phyloP scores from a whole-genome alignment of 1,140 invertebrate species.

The Marisa cornuarietis region DNA sequence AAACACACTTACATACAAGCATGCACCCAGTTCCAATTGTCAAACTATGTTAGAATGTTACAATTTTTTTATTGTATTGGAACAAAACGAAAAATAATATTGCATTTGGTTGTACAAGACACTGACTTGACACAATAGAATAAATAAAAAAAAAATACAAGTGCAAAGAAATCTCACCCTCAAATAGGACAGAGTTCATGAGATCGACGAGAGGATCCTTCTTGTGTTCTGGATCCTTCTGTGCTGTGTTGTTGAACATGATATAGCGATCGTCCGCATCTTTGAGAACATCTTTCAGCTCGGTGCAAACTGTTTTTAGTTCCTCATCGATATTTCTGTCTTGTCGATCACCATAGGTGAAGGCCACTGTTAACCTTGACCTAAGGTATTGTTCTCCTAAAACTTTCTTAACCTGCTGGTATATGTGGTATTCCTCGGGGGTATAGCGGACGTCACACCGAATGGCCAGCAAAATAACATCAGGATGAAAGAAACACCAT shows the following conservation, averaged over 20 bases:
- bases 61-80: too few relatives aligned
- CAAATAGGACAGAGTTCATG: fast-evolving
- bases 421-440: not conserved
- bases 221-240: too few relatives aligned
- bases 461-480: not conserved
- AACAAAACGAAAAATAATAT: too few relatives aligned
- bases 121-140: too few relatives aligned
- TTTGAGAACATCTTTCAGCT: not conserved
- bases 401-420: not conserved
- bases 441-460: not conserved
- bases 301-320: not conserved
- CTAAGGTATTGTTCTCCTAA: not conserved
- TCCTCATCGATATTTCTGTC: not conserved
- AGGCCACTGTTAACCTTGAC: not conserved
- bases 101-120: too few relatives aligned
- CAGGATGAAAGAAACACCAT: not conserved
- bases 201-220: too few relatives aligned
- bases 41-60: too few relatives aligned
- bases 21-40: too few relatives aligned
- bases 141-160: too few relatives aligned
- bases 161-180: too few relatives aligned
- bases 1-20: too few relatives aligned
- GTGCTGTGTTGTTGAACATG: not conserved
- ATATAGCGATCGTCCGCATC: not conserved
- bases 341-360: not conserved